Conservation (phyloP, 2,113 vertebrate species). For the Pituophis catenifer region DNA sequence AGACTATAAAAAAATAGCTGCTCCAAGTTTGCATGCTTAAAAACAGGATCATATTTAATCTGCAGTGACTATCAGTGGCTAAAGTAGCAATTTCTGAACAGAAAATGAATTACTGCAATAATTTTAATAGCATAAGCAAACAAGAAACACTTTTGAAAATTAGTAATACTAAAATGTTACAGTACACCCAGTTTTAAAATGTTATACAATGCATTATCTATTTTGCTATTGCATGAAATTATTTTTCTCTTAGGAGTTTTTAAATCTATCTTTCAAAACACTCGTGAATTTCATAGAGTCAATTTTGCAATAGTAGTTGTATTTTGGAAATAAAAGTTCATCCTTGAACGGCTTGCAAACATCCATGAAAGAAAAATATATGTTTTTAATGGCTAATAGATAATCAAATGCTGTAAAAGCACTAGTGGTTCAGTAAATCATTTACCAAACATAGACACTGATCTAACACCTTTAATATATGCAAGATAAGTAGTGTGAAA, state of each 20-base stretch:
- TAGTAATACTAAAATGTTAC: background rate
- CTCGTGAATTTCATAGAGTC: slow-evolving; percentile 25
- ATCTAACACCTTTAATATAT: slow-evolving; percentile 68
- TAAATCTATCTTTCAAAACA: slow-evolving; percentile 53
- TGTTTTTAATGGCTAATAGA: slow-evolving; percentile 59
- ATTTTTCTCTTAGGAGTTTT: slow-evolving; percentile 29
- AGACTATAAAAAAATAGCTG: background rate
- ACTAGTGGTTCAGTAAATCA: slow-evolving; percentile 65
- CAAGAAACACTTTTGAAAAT: background rate
- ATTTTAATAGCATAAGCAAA: slow-evolving; percentile 43
- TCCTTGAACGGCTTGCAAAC: slow-evolving; percentile 34
- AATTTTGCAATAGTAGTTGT: slow-evolving; percentile 28
- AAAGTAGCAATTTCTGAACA: background rate
- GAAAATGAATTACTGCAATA: slow-evolving; percentile 39
- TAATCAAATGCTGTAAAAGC: slow-evolving; percentile 52
- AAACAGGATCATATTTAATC: background rate
- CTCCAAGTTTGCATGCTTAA: background rate
- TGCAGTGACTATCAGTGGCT: background rate
- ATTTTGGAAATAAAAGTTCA: slow-evolving; percentile 1
- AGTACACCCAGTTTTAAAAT: slow-evolving; percentile 6
- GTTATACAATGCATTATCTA: slow-evolving; percentile 39
- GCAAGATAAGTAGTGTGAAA: slow-evolving; percentile 67
- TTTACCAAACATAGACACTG: slow-evolving; percentile 59
- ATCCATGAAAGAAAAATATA: slow-evolving; percentile 23
- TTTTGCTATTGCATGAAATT: background rate